phyloP scores from a whole-genome alignment of 2,797 vertebrate genomes.

The Thunnus albacares region DNA sequence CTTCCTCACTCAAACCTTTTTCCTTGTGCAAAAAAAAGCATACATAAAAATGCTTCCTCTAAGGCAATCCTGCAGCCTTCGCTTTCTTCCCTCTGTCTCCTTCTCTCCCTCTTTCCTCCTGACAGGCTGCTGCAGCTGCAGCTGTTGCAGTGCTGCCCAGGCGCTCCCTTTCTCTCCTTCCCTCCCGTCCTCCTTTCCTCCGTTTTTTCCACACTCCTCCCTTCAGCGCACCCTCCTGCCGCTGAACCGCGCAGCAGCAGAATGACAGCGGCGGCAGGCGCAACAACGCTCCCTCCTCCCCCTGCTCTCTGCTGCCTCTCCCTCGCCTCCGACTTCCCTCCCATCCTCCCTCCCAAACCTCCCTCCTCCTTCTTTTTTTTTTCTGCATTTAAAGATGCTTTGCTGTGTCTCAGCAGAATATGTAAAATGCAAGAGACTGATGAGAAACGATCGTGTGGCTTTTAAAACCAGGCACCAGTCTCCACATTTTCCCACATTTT shows the following conservation, averaged over 20 bases:
- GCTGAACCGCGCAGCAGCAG: conserved; percentile 87
- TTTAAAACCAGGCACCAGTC: conserved; percentile 49
- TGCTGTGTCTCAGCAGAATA: conserved; percentile 74
- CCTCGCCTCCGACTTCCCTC: conserved; percentile 68
- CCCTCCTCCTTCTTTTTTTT: conserved; percentile 58
- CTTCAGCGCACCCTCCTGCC: conserved; percentile 84
- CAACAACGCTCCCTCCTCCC: conserved; percentile 83
- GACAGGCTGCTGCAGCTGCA: conserved; percentile 84
- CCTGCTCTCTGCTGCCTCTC: conserved; percentile 74
- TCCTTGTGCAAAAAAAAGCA: conserved; percentile 62
- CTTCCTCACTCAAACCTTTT: conserved; percentile 56
- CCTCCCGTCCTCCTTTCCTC: conserved; percentile 76
- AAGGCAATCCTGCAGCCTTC: conserved; percentile 66
- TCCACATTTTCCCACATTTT: conserved; percentile 71
- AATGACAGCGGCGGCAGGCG: conserved; percentile 89
- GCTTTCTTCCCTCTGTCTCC: conserved; percentile 68
- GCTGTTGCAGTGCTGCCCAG: conserved; percentile 86
- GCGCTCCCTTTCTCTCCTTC: conserved; percentile 84
- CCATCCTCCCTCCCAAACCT: conserved; percentile 51
- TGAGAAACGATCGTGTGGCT: conserved; percentile 60
- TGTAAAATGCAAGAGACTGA: conserved; percentile 66
- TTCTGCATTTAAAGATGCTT: conserved; percentile 80
- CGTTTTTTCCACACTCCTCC: conserved; percentile 81
- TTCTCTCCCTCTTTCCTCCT: conserved; percentile 71
- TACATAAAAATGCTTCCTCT: conserved; percentile 60